Conservation (phyloP, 2,113 vertebrate species). For the Lasiurus cinereus region DNA sequence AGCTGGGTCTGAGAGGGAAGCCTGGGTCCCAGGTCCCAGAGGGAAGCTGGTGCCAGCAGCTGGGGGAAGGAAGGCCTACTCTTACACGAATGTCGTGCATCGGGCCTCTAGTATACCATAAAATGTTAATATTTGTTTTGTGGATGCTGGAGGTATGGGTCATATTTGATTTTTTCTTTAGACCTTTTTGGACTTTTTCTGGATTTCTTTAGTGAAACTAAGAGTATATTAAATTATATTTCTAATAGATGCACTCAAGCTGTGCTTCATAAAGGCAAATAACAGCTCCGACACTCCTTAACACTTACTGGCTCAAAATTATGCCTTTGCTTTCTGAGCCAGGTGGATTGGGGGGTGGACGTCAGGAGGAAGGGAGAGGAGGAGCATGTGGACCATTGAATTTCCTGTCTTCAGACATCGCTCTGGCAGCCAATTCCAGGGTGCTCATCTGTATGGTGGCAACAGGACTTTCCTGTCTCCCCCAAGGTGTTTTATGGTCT, state of each 20-base stretch:
- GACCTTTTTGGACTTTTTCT: conserved; percentile 37
- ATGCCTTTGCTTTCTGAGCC: conserved; percentile 55
- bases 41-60: too few species aligned
- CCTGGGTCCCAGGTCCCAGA: too few species aligned
- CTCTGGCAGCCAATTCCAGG: conserved; percentile 78
- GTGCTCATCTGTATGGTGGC: conserved; percentile 74
- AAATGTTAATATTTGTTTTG: conserved; percentile 19
- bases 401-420: conserved; percentile 74
- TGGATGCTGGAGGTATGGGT: not conserved
- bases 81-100: too few species aligned
- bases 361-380: not conserved
- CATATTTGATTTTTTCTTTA: conserved; percentile 54
- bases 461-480: conserved; percentile 74
- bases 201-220: conserved; percentile 63
- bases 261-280: conserved; percentile 69
- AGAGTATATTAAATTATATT: conserved; percentile 63
- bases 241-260: conserved; percentile 69
- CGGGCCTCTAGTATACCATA: not conserved
- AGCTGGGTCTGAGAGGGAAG: too few species aligned
- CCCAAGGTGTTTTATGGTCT: conserved; percentile 81
- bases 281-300: conserved; percentile 65
- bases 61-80: too few species aligned
- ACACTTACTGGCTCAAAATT: conserved; percentile 70
- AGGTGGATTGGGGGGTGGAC: not conserved
- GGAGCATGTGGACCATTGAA: conserved; percentile 62